These are phyloP conservation scores for Trichogramma pretiosum DNA, from an alignment of 1,140 invertebrate species.

Conservation along the genomic window DNA sequence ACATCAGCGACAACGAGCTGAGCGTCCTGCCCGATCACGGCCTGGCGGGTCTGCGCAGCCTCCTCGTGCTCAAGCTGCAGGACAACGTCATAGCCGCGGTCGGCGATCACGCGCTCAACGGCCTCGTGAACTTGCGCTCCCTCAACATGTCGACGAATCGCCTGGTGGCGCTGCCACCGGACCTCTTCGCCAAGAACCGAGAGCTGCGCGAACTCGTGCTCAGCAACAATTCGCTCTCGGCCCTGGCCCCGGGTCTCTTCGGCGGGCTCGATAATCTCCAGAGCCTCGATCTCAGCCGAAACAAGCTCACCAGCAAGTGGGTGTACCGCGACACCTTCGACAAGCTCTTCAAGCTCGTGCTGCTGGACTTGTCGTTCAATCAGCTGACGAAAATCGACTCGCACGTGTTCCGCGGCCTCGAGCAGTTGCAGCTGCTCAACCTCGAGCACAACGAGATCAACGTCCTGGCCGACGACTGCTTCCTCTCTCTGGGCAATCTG, in stretches of 20 bases:
- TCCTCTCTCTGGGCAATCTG: slow-evolving; percentile 64
- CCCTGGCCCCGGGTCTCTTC: slow-evolving; percentile 66
- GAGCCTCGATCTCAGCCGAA: slow-evolving; percentile 66
- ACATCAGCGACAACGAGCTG: slow-evolving; percentile 67
- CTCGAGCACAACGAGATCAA: slow-evolving; percentile 69
- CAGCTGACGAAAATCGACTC: slow-evolving; percentile 59
- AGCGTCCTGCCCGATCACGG: slow-evolving; percentile 57
- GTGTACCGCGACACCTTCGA: slow-evolving; percentile 70
- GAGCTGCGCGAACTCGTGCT: slow-evolving; percentile 64
- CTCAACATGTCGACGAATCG: slow-evolving; percentile 72
- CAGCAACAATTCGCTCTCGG: slow-evolving; percentile 70
- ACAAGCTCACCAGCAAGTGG: slow-evolving; percentile 71
- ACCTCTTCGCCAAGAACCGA: slow-evolving; percentile 59
- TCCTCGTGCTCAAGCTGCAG: slow-evolving; percentile 59
- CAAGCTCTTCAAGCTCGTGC: slow-evolving; percentile 60
- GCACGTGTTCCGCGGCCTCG: slow-evolving; percentile 64
- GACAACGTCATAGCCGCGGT: slow-evolving; percentile 65
- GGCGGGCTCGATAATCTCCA: slow-evolving; percentile 66
- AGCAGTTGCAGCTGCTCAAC: slow-evolving; percentile 66
- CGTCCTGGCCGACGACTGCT: slow-evolving; percentile 62
- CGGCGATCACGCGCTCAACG: slow-evolving; percentile 61
- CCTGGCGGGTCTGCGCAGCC: slow-evolving; percentile 57
- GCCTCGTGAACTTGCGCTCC: slow-evolving; percentile 55
- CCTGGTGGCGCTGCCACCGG: slow-evolving; percentile 63
- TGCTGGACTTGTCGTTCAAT: slow-evolving; percentile 70